Conservation (phyloP, 2,113 vertebrate genomes). For the Rhinolophus ferrumequinum region DNA sequence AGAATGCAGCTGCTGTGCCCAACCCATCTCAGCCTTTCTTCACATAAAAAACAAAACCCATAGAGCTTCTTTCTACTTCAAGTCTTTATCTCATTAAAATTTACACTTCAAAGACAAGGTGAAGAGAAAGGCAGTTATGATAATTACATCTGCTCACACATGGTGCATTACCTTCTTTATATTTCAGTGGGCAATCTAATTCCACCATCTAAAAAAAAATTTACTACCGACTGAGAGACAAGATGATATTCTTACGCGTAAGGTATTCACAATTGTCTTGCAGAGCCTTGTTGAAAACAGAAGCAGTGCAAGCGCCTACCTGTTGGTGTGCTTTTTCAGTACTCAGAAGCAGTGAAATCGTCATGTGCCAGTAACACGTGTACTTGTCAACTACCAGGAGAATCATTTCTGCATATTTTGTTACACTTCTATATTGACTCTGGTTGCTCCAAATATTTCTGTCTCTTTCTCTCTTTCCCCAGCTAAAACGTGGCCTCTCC, state of each 20-base stretch:
- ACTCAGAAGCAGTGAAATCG: background rate
- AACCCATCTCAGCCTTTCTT: background rate
- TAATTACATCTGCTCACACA: constrained; percentile 70
- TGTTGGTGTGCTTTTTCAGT: background rate
- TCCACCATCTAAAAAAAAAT: constrained; percentile 18
- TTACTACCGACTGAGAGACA: background rate
- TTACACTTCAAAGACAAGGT: constrained; percentile 71
- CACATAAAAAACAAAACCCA: constrained; percentile 51
- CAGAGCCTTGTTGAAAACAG: background rate
- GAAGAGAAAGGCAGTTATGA: constrained; percentile 67
- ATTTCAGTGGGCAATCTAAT: constrained; percentile 71
- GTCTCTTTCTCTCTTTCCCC: background rate
- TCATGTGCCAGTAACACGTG: background rate
- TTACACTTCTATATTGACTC: background rate
- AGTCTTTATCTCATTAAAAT: constrained; percentile 73
- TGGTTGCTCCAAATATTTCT: background rate
- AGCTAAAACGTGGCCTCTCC: background rate
- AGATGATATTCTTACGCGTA: background rate
- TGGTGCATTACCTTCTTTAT: constrained; percentile 60
- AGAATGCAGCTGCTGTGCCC: background rate
- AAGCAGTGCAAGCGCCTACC: background rate
- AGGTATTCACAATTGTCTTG: background rate
- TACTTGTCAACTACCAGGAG: background rate
- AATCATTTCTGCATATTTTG: background rate
- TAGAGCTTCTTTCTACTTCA: constrained; percentile 50